Evolutionary conservation across 1,140 invertebrate genomes (phyloP), one percentile per base, ranked within the genome.

Genomic region (Drosophila parvula): DNA sequence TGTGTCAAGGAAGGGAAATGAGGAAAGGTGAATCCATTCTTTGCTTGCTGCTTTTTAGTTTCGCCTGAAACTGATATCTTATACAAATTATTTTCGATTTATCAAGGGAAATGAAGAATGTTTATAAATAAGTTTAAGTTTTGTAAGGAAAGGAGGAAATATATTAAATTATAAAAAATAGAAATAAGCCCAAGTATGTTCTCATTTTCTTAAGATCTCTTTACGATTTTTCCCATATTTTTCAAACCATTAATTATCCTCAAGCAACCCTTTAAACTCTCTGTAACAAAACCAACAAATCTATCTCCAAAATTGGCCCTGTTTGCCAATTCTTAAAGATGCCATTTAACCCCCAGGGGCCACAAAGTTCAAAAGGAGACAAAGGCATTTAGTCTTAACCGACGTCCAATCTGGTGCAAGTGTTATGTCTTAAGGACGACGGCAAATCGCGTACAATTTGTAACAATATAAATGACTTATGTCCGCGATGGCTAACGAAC

Each of bases 401-500:
- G 64, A 64, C 76, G 78, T 65, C 71, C 81, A 77, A 53, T 81
- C 68, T 55, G 74, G 69, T 43, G 50, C 62, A 53, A 76, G 65
- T 78, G 78, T 74, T 65, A 47, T 57, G 62, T 79, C 59, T 64
- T 65, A 69, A 60, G 77, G 78, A 86, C 63, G 59, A 57, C 70
- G 84, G 80, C 84, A 74, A 83, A 89, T 89, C 84, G 80, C 84
- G 80, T 56, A 88, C 83, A 89, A 89, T 89, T 89, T 89, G 84
- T 89, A 89, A 89, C 84, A 89, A 89, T 89, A 89, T 89, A 89
- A 89, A 89, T 89, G 84, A 89, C 80, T 89, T 89, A 89, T 89
- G 84, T 89, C 67, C 80, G 85, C 84, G 80, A 71, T 65, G 77
- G 65, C 60, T 76, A 85, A 67, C 62, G 62, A 74, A 58, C 78